Conservation (phyloP, 2,797 vertebrate genomes). For the Sphenopsis melanotis region DNA sequence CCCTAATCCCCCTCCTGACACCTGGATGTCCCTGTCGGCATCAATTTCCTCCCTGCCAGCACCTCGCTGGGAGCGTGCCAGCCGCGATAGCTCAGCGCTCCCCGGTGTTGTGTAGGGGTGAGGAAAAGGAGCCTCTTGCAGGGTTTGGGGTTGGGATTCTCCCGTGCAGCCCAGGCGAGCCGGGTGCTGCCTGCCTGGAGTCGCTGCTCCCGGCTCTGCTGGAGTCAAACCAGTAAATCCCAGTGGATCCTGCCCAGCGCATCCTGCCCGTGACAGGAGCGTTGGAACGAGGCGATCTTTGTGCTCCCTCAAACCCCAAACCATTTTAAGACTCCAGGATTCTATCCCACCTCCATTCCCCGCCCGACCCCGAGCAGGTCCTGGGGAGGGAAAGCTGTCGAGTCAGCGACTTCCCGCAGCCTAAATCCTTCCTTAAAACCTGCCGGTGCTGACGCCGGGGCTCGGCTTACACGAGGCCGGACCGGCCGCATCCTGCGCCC, state of each 20-base stretch:
- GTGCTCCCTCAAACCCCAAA: background rate
- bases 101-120: fast-evolving
- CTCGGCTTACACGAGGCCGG: background rate
- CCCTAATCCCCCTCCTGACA: slow-evolving; percentile 35
- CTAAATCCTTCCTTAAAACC: slow-evolving; percentile 45
- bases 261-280: background rate
- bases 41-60: background rate
- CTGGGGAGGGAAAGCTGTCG: background rate
- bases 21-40: background rate
- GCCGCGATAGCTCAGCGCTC: background rate
- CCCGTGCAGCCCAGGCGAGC: fast-evolving
- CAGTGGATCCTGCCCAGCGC: background rate
- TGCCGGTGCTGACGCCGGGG: background rate
- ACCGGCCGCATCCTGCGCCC: background rate
- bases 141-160: background rate
- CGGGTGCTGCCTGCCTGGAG: background rate
- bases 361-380: background rate
- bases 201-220: background rate
- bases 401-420: slow-evolving; percentile 1
- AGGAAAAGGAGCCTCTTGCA: background rate
- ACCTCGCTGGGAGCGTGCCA: background rate
- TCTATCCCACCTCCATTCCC: background rate
- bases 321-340: background rate
- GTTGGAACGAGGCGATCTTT: background rate
- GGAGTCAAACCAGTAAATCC: background rate